These are phyloP conservation scores for Cinara cedri DNA, from an alignment of 2,888 invertebrate genomes.

Conservation along the genomic window DNA sequence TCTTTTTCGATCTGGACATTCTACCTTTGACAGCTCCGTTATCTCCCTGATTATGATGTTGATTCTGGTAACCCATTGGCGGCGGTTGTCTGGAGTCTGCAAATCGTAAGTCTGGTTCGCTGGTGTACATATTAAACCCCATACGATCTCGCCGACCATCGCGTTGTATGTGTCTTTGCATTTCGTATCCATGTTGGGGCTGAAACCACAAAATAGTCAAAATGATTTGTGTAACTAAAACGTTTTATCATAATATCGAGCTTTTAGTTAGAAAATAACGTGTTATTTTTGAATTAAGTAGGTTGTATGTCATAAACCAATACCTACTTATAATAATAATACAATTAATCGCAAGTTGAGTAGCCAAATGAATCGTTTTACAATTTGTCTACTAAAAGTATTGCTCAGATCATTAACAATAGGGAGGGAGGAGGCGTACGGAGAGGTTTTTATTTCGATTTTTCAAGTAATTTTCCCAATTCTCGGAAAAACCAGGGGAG, in stretches of 20 bases:
- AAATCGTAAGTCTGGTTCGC: constrained; percentile 74
- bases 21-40: constrained; percentile 65
- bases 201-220: constrained; percentile 29
- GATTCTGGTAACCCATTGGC: constrained; percentile 51
- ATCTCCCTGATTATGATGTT: constrained; percentile 60
- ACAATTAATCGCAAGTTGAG: not conserved
- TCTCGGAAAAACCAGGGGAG: too few species aligned
- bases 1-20: constrained; percentile 70
- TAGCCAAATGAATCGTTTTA: not conserved
- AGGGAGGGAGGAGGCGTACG: too few species aligned
- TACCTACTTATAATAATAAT: not conserved
- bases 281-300: too few species aligned
- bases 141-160: constrained; percentile 64
- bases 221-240: too few species aligned
- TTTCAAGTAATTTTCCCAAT: too few species aligned
- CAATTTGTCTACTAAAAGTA: too few species aligned
- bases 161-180: constrained; percentile 58
- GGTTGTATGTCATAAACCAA: too few species aligned
- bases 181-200: constrained; percentile 58
- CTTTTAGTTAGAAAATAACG: not conserved
- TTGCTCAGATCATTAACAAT: too few species aligned
- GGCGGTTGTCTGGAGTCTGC: constrained; percentile 53
- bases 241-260: too few species aligned
- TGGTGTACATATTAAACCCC: constrained; percentile 67
- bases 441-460: too few species aligned